Percentiles rank a stretch among this genome's conserved stretches.
Evolutionary conservation across 1,140 invertebrate species (phyloP).

Genomic region (Rhysida immarginata): DNA sequence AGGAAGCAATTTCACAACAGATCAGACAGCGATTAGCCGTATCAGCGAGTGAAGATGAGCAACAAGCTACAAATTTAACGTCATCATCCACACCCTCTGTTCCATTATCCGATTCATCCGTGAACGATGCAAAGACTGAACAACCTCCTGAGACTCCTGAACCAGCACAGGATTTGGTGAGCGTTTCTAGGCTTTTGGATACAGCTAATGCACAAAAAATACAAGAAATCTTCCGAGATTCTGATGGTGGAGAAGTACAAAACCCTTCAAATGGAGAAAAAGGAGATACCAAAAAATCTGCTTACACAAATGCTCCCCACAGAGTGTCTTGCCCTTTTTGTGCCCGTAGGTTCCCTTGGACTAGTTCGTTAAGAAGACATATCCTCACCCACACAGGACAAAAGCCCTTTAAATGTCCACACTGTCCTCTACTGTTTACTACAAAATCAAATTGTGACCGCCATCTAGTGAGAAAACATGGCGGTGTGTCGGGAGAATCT

Average conservation of each 20-base stretch:
- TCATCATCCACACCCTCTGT: neutral
- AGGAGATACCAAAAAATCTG: slow-evolving; percentile 69
- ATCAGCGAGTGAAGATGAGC: neutral
- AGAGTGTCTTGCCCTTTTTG: slow-evolving; percentile 81
- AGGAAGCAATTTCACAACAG: slow-evolving; percentile 9
- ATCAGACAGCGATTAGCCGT: slow-evolving; percentile 7
- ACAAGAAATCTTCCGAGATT: slow-evolving; percentile 20
- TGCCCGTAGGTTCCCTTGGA: slow-evolving; percentile 85
- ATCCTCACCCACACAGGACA: slow-evolving; percentile 88
- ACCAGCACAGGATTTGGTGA: slow-evolving; percentile 44
- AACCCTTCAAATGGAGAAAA: slow-evolving; percentile 27
- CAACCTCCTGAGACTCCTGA: slow-evolving; percentile 14
- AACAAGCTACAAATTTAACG: neutral
- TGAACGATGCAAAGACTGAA: slow-evolving; percentile 9
- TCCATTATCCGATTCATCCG: neutral
- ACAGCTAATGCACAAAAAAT: slow-evolving; percentile 53
- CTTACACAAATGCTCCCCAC: slow-evolving; percentile 86
- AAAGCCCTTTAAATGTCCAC: slow-evolving; percentile 85
- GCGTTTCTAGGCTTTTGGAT: slow-evolving; percentile 57
- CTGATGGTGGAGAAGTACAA: slow-evolving; percentile 5
- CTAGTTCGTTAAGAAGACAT: slow-evolving; percentile 77
- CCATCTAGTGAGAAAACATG: slow-evolving; percentile 78
- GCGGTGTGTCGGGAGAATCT: slow-evolving; percentile 32
- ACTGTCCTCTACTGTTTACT: slow-evolving; percentile 82
- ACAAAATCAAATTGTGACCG: slow-evolving; percentile 95